Evolutionary conservation across 2,797 vertebrate species (phyloP).

Genomic region (Poecilia wingei): DNA sequence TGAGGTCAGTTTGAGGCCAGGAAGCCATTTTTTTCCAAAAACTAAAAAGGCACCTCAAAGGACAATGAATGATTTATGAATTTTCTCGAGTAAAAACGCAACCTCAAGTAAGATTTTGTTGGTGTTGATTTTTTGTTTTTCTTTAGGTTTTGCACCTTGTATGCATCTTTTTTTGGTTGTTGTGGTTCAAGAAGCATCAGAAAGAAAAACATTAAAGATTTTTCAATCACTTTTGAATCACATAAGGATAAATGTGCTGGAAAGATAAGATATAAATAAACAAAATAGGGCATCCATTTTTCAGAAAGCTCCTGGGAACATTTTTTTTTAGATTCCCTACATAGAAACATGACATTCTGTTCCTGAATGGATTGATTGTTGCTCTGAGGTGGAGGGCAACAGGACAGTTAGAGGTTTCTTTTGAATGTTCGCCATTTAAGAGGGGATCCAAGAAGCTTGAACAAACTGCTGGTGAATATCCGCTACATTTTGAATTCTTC

Average conservation of each 20-base stretch:
- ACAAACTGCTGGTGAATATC: background rate
- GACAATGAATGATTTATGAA: conserved; percentile 6
- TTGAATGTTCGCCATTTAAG: background rate
- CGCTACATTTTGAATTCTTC: background rate
- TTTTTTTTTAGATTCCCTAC: background rate
- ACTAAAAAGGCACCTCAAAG: background rate
- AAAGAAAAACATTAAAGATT: background rate
- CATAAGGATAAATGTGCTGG: background rate
- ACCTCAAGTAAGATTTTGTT: background rate
- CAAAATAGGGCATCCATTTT: background rate
- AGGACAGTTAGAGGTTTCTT: background rate
- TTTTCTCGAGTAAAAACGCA: background rate
- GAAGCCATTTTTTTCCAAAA: background rate
- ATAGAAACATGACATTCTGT: background rate
- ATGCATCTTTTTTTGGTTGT: background rate
- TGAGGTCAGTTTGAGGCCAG: conserved; percentile 6
- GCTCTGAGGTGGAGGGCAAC: background rate
- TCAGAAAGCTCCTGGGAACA: background rate
- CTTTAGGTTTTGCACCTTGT: background rate
- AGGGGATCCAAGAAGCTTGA: background rate
- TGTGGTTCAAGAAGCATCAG: background rate
- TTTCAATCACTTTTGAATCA: background rate
- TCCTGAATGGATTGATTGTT: background rate
- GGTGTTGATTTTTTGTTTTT: background rate
- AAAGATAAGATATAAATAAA: background rate